Evolutionary conservation across 2,797 vertebrate genomes (phyloP).

Genomic region (Synanceia verrucosa): DNA sequence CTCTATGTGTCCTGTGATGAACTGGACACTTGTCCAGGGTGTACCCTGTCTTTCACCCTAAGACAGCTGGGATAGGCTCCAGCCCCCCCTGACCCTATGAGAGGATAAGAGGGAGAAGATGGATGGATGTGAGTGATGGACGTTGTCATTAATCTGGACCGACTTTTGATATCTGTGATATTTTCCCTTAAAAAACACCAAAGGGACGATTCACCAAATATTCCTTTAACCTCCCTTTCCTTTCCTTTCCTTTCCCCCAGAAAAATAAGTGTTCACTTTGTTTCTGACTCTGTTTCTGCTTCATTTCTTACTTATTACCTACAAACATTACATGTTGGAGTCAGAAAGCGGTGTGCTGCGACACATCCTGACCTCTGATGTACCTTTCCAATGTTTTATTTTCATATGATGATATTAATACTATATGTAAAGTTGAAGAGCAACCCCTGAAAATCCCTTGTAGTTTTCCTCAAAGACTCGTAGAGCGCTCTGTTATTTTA

Average conservation of each 20-base stretch:
- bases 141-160: conserved; percentile 52
- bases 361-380: conserved; percentile 7
- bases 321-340: too few relatives aligned
- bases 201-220: conserved; percentile 1
- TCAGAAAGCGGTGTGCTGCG: neutral
- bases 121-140: conserved; percentile 51
- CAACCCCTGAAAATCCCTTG: conserved; percentile 11
- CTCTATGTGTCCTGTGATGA: too few relatives aligned
- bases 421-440: conserved; percentile 37
- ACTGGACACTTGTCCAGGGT: too few relatives aligned
- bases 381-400: conserved; percentile 63
- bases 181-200: conserved; percentile 1
- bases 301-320: too few relatives aligned
- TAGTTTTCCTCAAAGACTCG: conserved; percentile 45
- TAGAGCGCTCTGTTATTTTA: conserved; percentile 36
- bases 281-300: neutral
- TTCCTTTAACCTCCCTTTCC: conserved; percentile 10
- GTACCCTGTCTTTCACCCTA: too few relatives aligned
- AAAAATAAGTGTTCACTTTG: conserved; percentile 4
- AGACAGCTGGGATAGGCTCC: too few relatives aligned
- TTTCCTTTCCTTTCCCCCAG: neutral
- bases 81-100: too few relatives aligned
- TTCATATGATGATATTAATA: conserved; percentile 55
- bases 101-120: too few relatives aligned
- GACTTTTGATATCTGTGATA: conserved; percentile 3